Percentiles rank a stretch among this genome's conserved stretches.
Evolutionary conservation across 2,888 invertebrate genomes (phyloP).

Genomic region (Mylabris sibirica): DNA sequence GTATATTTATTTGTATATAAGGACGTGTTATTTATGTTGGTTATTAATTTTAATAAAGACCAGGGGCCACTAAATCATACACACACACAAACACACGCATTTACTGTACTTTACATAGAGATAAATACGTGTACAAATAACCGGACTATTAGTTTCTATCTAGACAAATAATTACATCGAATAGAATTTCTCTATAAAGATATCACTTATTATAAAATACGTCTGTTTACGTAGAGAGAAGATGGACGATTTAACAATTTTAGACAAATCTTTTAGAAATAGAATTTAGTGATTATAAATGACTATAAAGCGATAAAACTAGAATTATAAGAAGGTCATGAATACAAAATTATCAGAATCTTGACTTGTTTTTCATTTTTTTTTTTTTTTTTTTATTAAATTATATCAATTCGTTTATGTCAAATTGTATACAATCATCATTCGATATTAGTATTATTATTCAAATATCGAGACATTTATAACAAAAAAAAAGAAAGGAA

Average conservation of each 20-base stretch:
- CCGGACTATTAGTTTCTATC: conserved; percentile 31
- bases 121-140: conserved; percentile 10
- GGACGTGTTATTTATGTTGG: conserved; percentile 36
- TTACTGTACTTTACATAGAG: not conserved
- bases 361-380: not conserved
- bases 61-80: conserved; percentile 35
- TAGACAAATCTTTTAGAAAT: conserved; percentile 1
- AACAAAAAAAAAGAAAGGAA: too few species aligned
- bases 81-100: not conserved
- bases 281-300: conserved; percentile 1
- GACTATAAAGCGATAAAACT: not conserved
- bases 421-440: not conserved
- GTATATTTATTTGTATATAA: conserved; percentile 34
- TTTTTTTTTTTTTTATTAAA: not conserved
- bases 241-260: not conserved
- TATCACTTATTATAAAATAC: conserved; percentile 20
- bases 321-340: not conserved
- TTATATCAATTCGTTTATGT: conserved; percentile 1
- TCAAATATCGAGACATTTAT: too few species aligned
- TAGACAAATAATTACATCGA: conserved; percentile 30
- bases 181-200: conserved; percentile 32
- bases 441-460: not conserved
- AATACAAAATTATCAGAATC: not conserved
- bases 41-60: conserved; percentile 38
- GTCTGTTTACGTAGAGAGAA: not conserved